Percentiles rank a stretch among this genome's conserved stretches.
phyloP scores from a whole-genome alignment of 2,113 vertebrate species.

The Myodes glareolus region DNA sequence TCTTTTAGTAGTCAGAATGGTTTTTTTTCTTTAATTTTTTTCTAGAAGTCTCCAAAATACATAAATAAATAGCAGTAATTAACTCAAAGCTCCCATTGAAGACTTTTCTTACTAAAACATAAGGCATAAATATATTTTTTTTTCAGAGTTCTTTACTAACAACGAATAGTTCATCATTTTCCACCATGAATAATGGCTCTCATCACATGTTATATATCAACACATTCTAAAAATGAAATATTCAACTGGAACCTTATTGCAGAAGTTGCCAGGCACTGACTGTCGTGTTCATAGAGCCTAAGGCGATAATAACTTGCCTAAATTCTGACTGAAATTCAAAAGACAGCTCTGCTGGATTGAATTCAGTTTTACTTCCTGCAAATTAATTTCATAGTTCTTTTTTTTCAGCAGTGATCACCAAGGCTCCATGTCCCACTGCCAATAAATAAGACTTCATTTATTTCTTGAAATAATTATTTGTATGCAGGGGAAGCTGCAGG shows the following conservation, averaged over 20 bases:
- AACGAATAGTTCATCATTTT: background rate
- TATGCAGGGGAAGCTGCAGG: slow-evolving; percentile 25
- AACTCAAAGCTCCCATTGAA: background rate
- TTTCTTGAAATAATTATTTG: slow-evolving; percentile 68
- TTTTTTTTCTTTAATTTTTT: background rate
- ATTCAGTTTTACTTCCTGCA: slow-evolving; percentile 36
- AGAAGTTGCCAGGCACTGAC: background rate
- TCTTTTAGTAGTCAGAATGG: background rate
- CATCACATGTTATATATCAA: background rate
- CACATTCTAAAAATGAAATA: slow-evolving; percentile 21
- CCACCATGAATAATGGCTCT: background rate
- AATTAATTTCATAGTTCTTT: slow-evolving; percentile 68
- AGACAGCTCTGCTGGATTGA: slow-evolving; percentile 42
- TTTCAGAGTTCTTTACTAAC: background rate
- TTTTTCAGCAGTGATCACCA: slow-evolving; percentile 36
- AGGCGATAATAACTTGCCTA: slow-evolving; percentile 8
- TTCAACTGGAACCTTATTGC: background rate
- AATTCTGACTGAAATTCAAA: slow-evolving; percentile 63
- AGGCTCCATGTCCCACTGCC: slow-evolving; percentile 38
- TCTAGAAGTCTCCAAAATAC: background rate
- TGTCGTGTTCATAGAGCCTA: background rate
- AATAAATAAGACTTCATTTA: slow-evolving; percentile 72
- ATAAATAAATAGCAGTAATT: slow-evolving; percentile 16
- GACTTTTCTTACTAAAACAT: background rate
- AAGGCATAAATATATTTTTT: background rate